Conservation (phyloP, 2,797 vertebrate species). For the Acanthiza pusilla region DNA sequence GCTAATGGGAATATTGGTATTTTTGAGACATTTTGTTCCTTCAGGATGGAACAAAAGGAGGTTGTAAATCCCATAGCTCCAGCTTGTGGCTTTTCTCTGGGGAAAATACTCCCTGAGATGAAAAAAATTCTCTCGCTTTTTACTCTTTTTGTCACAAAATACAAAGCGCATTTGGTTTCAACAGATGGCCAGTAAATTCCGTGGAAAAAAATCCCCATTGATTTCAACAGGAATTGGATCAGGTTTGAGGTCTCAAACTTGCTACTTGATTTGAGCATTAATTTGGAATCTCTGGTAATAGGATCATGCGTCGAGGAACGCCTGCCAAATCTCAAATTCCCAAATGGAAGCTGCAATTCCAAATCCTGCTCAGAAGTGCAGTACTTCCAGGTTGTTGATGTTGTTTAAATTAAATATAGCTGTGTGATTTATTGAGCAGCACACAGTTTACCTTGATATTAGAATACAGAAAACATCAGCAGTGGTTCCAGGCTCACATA, state of each 20-base stretch:
- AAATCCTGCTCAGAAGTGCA: neutral
- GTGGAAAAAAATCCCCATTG: neutral
- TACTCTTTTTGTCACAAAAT: neutral
- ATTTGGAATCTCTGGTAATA: neutral
- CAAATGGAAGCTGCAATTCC: neutral
- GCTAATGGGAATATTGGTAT: neutral
- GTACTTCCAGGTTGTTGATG: neutral
- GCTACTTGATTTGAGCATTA: neutral
- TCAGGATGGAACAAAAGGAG: constrained; percentile 11
- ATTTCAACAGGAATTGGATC: neutral
- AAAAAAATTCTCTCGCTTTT: neutral
- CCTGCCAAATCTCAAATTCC: neutral
- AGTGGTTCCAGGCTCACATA: neutral
- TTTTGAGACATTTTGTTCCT: constrained; percentile 1
- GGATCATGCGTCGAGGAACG: neutral
- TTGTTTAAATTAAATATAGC: neutral
- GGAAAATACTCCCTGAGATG: neutral
- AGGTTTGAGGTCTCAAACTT: neutral
- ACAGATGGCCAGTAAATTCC: constrained; percentile 6
- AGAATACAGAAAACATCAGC: neutral
- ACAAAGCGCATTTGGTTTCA: constrained; percentile 11
- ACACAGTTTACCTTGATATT: neutral
- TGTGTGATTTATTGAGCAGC: neutral
- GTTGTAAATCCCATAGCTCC: neutral
- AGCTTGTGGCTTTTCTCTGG: neutral